Evolutionary conservation across 1,140 invertebrate species (phyloP).

Genomic region (Goniozus legneri): DNA sequence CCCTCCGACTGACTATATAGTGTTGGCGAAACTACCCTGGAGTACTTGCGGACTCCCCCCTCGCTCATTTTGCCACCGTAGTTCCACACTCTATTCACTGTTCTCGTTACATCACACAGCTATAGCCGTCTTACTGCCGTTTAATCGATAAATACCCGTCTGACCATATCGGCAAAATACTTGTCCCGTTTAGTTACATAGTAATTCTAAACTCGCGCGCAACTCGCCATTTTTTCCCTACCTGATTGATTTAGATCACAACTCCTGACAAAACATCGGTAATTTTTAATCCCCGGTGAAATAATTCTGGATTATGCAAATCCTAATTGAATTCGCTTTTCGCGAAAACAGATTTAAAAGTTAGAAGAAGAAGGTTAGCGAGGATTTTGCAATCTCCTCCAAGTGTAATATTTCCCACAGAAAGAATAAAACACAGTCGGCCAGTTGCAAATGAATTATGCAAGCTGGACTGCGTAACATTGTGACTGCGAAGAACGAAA

Average conservation of each 20-base stretch:
- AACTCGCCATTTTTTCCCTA: too few species aligned
- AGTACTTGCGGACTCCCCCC: conserved; percentile 7
- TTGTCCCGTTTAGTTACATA: too few species aligned
- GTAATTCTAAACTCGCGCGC: too few species aligned
- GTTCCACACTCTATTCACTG: conserved; percentile 2
- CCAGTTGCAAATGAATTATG: background rate
- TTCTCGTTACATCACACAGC: conserved; percentile 27
- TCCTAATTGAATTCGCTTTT: too few species aligned
- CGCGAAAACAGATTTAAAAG: background rate
- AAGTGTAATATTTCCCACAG: background rate
- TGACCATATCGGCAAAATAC: conserved; percentile 16
- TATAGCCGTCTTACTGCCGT: conserved; percentile 22
- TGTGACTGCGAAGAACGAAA: background rate
- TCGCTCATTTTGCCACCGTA: conserved; percentile 1
- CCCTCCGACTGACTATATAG: too few species aligned
- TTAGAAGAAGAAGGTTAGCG: conserved; percentile 4
- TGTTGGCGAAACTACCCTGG: background rate
- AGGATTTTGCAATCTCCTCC: background rate
- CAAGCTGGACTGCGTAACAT: background rate
- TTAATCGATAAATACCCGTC: conserved; percentile 33
- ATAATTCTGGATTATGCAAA: too few species aligned
- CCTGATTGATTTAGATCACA: too few species aligned
- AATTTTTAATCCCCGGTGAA: too few species aligned
- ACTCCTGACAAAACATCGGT: too few species aligned
- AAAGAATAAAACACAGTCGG: background rate